These are phyloP conservation scores for Leuciscus idus DNA, from an alignment of 2,113 vertebrate species.

Conservation along the genomic window DNA sequence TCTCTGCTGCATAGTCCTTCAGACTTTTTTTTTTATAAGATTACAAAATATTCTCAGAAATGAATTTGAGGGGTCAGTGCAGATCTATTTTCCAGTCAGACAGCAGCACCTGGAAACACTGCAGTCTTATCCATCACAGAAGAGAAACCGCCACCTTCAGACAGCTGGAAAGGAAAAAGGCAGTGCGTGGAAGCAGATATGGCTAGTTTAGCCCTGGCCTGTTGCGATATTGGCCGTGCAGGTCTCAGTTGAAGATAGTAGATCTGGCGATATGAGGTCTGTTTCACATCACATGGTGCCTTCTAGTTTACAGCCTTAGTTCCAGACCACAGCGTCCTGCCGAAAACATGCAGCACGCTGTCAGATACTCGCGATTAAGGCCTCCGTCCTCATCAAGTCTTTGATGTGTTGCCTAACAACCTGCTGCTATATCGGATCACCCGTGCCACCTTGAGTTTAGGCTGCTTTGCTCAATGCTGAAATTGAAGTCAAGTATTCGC, in stretches of 20 bases:
- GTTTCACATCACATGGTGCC: slow-evolving; percentile 15
- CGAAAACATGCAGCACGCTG: neutral
- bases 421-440: slow-evolving; percentile 5
- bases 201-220: slow-evolving; percentile 52
- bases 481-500: slow-evolving; percentile 42
- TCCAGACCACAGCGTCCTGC: neutral
- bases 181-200: slow-evolving; percentile 37
- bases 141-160: slow-evolving; percentile 20
- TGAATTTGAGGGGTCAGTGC: slow-evolving; percentile 39
- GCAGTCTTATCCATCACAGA: slow-evolving; percentile 32
- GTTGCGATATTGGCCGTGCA: slow-evolving; percentile 64
- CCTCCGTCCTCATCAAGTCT: slow-evolving; percentile 28
- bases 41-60: slow-evolving; percentile 23
- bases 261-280: slow-evolving; percentile 43
- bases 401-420: slow-evolving; percentile 20
- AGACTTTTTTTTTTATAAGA: slow-evolving; percentile 35
- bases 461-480: slow-evolving; percentile 12
- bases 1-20: slow-evolving; percentile 7
- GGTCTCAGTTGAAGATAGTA: slow-evolving; percentile 65
- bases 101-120: slow-evolving; percentile 12
- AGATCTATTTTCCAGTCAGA: slow-evolving; percentile 37
- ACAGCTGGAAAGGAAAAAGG: slow-evolving; percentile 24
- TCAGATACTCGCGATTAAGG: slow-evolving; percentile 33
- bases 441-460: slow-evolving; percentile 5
- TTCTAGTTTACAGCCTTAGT: slow-evolving; percentile 33